A percentile compares a stretch with the other conserved stretches of the same genome.
phyloP scores from a whole-genome alignment of 2,113 vertebrate genomes.

The Crotalus tigris region DNA sequence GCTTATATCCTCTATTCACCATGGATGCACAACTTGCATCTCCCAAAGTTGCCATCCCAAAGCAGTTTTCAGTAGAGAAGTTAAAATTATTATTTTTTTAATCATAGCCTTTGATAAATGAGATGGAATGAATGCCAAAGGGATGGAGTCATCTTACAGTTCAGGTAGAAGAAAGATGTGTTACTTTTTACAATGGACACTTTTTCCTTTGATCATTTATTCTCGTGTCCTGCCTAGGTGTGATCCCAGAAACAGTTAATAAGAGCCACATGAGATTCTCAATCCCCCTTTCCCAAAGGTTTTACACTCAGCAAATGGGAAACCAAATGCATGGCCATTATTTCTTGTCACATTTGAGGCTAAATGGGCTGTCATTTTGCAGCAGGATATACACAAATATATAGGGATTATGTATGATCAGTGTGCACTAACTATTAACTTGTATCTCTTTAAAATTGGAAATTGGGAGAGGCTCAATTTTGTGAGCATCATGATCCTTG shows the following conservation, averaged over 20 bases:
- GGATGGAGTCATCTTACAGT: not conserved
- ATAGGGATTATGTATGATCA: not conserved
- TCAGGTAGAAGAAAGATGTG: not conserved
- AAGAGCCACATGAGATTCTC: not conserved
- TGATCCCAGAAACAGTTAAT: not conserved
- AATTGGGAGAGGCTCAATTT: not conserved
- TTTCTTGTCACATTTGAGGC: not conserved
- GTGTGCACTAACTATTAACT: not conserved
- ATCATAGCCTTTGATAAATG: not conserved
- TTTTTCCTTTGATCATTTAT: not conserved
- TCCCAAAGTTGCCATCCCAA: not conserved
- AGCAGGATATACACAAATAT: not conserved
- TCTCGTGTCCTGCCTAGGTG: not conserved
- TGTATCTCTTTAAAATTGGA: not conserved
- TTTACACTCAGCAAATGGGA: not conserved
- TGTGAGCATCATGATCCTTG: not conserved
- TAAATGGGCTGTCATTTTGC: not conserved
- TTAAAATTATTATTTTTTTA: not conserved
- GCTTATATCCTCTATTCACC: not conserved
- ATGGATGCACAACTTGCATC: not conserved
- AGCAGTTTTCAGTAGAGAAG: not conserved
- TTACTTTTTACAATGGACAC: not conserved
- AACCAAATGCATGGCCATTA: not conserved
- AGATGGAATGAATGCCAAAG: not conserved
- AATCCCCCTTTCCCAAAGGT: not conserved